Base-by-base conservation (phyloP, 1,140 invertebrate species). In the Stegodyphus dumicola region DNA sequence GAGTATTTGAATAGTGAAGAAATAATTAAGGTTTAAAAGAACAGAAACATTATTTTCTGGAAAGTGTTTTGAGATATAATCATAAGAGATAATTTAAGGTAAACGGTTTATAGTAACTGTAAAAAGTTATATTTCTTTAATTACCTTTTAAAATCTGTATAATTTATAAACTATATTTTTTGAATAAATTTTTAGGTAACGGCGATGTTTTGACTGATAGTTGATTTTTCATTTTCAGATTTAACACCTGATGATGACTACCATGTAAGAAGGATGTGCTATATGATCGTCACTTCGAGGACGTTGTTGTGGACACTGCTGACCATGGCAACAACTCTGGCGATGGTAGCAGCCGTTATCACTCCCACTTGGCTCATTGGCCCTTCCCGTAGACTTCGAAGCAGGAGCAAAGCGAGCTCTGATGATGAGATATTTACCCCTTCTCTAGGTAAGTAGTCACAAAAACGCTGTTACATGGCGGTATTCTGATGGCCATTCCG, bases 361-460 rank as follows among this genome's bases (percentile, higher is more conserved):
- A 95, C 95, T 76, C 95, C 95, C 49, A 93, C 93, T 90, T 96
- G 95, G 95, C 91, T 96, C 52, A 91, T 95, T 64, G 94, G 94
- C 51, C 92, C 93, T 53, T 91, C 92, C 70, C 90, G 91, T 73
- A 91, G 91, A 67, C 90, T 89, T 85, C 89, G 89, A 18, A 86
- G 64, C 56, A 80, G 76, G 74, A 17, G 54, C 33, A 86, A 86
- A 15, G 66, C 78, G 1, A 56, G 15, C 7, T 13, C 80, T 15
- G 85, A 80, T 10, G 79, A 67, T 4, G 71, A 86, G 10, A 73
- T 77, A 15, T 87, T 85, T 48, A 76, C 80, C 0, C 86, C 86
- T 10, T 69, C 80, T 7, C 60, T 87, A 56, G 86, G 86, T 87
- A 15, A 85, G 71, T 77, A 15, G 6, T 11, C 33, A 33, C 33